Evolutionary conservation across 2,797 vertebrate species (phyloP).

Genomic region (Loris lydekkerianus): DNA sequence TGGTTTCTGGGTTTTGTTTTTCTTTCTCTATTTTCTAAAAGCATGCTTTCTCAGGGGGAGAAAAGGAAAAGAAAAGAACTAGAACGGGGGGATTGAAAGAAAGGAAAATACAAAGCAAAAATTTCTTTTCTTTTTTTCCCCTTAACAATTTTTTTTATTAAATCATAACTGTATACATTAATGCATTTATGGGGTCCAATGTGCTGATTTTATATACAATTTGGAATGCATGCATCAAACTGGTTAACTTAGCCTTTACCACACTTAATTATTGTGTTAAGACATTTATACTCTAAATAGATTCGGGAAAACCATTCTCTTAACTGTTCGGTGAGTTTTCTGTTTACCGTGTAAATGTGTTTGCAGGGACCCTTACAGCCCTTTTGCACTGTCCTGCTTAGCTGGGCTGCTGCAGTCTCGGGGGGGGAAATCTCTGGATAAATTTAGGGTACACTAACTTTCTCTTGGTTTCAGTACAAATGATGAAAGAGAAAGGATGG

Average conservation of each 20-base stretch:
- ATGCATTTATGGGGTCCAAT: no score
- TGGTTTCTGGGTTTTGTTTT: background rate
- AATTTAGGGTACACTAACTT: background rate
- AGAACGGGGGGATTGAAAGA: background rate
- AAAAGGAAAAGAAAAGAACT: background rate
- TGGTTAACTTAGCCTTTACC: no score
- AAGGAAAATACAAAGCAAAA: background rate
- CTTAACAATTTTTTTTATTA: no score
- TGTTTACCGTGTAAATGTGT: fast-evolving
- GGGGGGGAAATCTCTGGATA: background rate
- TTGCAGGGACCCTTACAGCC: background rate
- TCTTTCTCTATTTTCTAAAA: background rate
- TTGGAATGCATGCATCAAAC: no score
- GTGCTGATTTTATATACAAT: no score
- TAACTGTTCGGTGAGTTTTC: background rate
- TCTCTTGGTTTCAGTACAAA: background rate
- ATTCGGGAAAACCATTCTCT: background rate
- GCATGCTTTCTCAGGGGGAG: background rate
- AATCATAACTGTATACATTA: no score
- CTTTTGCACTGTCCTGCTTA: background rate
- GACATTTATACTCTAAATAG: no score
- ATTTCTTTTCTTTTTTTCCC: background rate
- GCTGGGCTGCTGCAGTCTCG: background rate
- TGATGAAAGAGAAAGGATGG: background rate
- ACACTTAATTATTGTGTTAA: no score